Base-by-base conservation (phyloP, 2,113 vertebrate genomes). In the Lipophrys pholis region DNA sequence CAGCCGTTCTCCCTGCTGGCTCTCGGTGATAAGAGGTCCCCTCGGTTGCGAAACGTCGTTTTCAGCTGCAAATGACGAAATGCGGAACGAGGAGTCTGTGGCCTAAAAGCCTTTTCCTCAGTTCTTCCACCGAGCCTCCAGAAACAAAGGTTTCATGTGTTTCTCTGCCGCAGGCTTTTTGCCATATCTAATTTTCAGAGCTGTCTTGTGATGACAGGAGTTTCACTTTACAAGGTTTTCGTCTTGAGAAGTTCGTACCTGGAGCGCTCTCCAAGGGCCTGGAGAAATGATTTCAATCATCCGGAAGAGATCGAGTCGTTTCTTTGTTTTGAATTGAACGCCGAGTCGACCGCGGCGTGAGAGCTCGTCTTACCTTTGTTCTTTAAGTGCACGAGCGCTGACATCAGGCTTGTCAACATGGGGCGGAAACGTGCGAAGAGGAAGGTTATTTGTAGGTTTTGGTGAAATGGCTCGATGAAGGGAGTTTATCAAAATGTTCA, bases 141-240 rank as follows among this genome's bases (percentile, higher is more conserved):
- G 53, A 53, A 66, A 68, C 57, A 8, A 16, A 30, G 10, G 68
- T 73, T 60, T 81, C 50, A 56, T 77, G 76, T 80, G 54, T 62
- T 81, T 69, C 54, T 43, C 42, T 54, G 5, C 15, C 1, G 74
- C 48, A 11, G 54, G 45, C 41, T 57, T 9, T 54, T 74, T 82
- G 75, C 83, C 86, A 81, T 55, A 16, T 84, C 56, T 69, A 59
- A 87, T 90, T 87, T 83, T 57, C 35, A 41, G 12, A 77, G 84
- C 70, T 54, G 36, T 76, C 66, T 57, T 41, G 53, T 3, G 66
- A 85, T 70, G 64, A 87, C 73, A 83, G 74, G 11, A 12, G 72
- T 78, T 81, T 82, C 42, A 65, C 58, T 79, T 83, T 58, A 49
- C 21, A 1, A 59, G 51, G 48, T 80, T 77, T 55, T 14, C 11